A percentile compares a stretch with the other conserved stretches of the same genome.
Evolutionary conservation across 2,888 invertebrate genomes (phyloP).

Genomic region (Drosophila crucigera): DNA sequence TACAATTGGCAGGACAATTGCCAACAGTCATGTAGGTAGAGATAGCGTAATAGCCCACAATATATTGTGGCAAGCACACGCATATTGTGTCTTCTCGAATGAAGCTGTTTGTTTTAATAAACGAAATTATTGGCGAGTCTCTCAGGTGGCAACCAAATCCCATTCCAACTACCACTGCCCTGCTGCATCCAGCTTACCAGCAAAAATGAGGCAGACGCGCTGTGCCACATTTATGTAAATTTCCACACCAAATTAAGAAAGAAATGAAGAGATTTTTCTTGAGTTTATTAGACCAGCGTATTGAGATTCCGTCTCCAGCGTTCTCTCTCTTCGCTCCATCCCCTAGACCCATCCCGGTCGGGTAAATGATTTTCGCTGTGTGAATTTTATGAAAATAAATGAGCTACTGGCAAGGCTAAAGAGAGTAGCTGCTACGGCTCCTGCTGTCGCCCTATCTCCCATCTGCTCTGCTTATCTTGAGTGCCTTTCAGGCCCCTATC

Average conservation of each 20-base stretch:
- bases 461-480: constrained; percentile 33
- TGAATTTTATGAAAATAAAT: constrained; percentile 76
- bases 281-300: constrained; percentile 67
- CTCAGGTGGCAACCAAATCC: constrained; percentile 23
- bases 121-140: constrained; percentile 57
- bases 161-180: not conserved
- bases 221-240: constrained; percentile 69
- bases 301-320: constrained; percentile 24
- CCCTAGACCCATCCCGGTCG: not conserved
- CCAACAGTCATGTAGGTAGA: constrained; percentile 10
- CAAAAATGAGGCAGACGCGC: constrained; percentile 13
- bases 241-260: constrained; percentile 59
- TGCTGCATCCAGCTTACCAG: constrained; percentile 4
- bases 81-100: constrained; percentile 66
- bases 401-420: constrained; percentile 58
- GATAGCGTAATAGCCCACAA: constrained; percentile 40
- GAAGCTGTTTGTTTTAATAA: constrained; percentile 79
- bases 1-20: constrained; percentile 20
- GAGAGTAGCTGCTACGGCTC: constrained; percentile 3
- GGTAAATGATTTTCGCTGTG: constrained; percentile 67
- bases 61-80: constrained; percentile 52
- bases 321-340: not conserved
- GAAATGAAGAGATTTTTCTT: constrained; percentile 71
- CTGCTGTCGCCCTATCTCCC: constrained; percentile 19
- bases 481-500: constrained; percentile 29